Evolutionary conservation across 2,113 vertebrate genomes (phyloP).

Genomic region (Motacilla alba): DNA sequence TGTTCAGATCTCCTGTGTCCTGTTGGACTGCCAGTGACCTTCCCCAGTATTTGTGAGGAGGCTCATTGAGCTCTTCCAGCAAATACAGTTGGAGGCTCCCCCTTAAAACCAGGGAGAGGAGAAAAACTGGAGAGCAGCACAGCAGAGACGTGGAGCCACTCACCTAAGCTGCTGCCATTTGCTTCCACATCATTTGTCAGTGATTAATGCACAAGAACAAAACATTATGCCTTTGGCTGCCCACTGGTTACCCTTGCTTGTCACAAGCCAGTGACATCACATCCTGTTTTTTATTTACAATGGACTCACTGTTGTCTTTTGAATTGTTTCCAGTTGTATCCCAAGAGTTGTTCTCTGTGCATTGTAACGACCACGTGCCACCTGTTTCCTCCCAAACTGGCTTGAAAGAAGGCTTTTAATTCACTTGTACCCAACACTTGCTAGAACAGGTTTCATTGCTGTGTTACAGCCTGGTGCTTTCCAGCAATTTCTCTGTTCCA

Average conservation of each 20-base stretch:
- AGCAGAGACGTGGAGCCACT: neutral
- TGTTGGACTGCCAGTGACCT: neutral
- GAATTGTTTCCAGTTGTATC: neutral
- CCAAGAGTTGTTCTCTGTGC: neutral
- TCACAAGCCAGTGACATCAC: neutral
- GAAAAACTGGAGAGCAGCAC: neutral
- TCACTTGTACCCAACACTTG: neutral
- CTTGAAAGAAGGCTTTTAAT: neutral
- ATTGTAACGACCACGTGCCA: neutral
- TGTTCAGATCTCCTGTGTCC: neutral
- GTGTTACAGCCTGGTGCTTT: neutral
- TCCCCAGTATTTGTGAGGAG: neutral
- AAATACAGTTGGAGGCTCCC: neutral
- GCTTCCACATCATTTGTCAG: neutral
- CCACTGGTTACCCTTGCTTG: neutral
- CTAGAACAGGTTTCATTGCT: neutral
- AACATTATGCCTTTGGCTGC: neutral
- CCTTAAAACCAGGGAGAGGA: neutral
- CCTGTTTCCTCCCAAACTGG: neutral
- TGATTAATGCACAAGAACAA: neutral
- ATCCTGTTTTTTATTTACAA: conserved; percentile 10
- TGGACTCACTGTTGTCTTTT: neutral
- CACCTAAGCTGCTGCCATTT: neutral
- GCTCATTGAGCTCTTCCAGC: neutral
- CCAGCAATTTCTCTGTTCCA: neutral